Evolutionary conservation across 35 echinoderm and acorn worm species (phyloP).

Genomic region (Ophiothrix spiculata): DNA sequence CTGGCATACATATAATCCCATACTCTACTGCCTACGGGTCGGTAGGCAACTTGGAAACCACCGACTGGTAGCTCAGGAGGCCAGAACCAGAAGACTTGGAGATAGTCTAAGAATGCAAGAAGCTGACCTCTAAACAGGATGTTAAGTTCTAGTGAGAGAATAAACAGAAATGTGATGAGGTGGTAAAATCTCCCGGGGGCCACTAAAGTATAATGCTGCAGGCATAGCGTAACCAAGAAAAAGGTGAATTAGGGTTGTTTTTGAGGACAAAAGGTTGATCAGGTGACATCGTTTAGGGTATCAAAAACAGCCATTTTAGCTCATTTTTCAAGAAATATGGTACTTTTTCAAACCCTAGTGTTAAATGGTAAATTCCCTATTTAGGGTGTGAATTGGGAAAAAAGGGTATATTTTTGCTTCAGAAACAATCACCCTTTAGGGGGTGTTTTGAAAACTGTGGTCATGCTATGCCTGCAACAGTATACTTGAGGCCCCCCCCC

Average conservation of each 20-base stretch:
- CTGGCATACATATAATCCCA: background rate
- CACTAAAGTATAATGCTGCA: background rate
- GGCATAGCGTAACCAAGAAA: background rate
- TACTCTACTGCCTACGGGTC: background rate
- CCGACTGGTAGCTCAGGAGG: background rate
- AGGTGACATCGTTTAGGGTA: background rate
- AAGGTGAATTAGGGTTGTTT: no score
- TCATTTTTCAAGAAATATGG: no score
- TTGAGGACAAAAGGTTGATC: background rate
- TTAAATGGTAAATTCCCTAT: no score
- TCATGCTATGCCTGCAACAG: no score
- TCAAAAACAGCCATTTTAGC: no score
- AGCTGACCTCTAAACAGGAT: background rate
- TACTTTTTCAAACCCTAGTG: no score
- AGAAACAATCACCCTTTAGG: no score
- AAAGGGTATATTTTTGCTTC: no score
- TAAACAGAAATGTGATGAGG: background rate
- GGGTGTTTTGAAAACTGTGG: no score
- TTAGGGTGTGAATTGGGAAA: no score
- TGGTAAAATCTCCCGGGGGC: background rate
- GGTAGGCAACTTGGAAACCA: background rate
- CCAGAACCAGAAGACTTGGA: background rate
- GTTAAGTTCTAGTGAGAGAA: background rate
- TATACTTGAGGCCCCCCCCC: no score
- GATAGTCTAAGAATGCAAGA: background rate